Percentiles rank a stretch among this genome's conserved stretches.
Conservation (phyloP, 2,113 vertebrate genomes). For the Paracanthobrama guichenoti region DNA sequence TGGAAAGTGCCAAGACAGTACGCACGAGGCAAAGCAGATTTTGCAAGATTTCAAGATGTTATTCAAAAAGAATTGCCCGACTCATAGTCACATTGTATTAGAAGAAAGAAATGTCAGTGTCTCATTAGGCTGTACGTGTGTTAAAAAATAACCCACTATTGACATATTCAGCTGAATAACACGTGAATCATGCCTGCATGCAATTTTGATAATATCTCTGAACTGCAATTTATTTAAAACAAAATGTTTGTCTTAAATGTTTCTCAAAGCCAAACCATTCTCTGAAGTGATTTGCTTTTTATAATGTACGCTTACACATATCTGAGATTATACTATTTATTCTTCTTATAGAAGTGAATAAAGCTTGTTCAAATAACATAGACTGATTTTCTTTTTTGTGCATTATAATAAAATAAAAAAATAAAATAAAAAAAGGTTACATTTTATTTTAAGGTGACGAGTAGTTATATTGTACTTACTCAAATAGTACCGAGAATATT, state of each 20-base stretch:
- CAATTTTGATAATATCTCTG: background rate
- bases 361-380: background rate
- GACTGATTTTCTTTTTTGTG: background rate
- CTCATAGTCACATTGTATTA: background rate
- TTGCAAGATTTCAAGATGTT: background rate
- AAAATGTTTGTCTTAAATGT: background rate
- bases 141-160: too few relatives aligned
- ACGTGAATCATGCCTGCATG: too few relatives aligned
- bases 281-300: background rate
- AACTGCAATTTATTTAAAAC: background rate
- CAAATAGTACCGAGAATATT: too few relatives aligned
- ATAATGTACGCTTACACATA: background rate
- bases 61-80: background rate
- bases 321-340: background rate
- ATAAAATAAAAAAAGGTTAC: too few relatives aligned
- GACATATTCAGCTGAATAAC: too few relatives aligned
- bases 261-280: background rate
- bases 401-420: too few relatives aligned
- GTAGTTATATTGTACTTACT: too few relatives aligned
- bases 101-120: background rate
- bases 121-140: slow-evolving; percentile 8
- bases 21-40: rapidly evolving
- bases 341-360: slow-evolving; percentile 3
- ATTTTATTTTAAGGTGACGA: too few relatives aligned
- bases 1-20: rapidly evolving